Evolutionary conservation across 2,797 vertebrate species (phyloP).

Genomic region (Tokudaia muenninki): DNA sequence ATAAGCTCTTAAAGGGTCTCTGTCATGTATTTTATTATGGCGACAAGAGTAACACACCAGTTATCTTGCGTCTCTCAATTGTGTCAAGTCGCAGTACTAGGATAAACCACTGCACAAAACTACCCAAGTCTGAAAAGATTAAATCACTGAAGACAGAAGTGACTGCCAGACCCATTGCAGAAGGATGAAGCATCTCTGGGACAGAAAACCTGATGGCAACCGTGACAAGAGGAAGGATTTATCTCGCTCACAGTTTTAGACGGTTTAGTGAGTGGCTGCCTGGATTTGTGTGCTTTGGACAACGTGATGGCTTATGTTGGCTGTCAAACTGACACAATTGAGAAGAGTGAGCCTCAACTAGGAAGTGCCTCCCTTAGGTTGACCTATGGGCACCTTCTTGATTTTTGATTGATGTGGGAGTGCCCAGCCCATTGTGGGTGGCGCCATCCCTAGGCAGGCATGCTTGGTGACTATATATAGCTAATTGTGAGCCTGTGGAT

Average conservation of each 20-base stretch:
- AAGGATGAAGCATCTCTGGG: background rate
- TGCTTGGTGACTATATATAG: background rate
- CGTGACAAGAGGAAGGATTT: background rate
- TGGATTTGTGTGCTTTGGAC: too few relatives aligned
- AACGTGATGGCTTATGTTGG: background rate
- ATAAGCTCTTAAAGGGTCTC: background rate
- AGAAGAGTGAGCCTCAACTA: background rate
- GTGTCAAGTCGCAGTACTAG: background rate
- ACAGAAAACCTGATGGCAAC: background rate
- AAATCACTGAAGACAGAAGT: background rate
- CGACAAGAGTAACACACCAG: background rate
- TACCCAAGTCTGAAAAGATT: background rate
- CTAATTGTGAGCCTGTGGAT: background rate
- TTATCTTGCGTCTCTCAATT: background rate
- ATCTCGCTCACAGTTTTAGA: background rate
- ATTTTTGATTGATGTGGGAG: background rate
- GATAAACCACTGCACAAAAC: background rate
- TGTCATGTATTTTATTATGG: background rate
- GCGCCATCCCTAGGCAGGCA: background rate
- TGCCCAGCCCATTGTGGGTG: background rate
- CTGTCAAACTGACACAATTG: background rate
- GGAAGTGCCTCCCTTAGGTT: too few relatives aligned
- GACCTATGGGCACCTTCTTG: background rate
- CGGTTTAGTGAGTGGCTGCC: background rate
- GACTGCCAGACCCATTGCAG: background rate